Base-by-base conservation (phyloP, 2,797 vertebrate species). In the Linurgus olivaceus region DNA sequence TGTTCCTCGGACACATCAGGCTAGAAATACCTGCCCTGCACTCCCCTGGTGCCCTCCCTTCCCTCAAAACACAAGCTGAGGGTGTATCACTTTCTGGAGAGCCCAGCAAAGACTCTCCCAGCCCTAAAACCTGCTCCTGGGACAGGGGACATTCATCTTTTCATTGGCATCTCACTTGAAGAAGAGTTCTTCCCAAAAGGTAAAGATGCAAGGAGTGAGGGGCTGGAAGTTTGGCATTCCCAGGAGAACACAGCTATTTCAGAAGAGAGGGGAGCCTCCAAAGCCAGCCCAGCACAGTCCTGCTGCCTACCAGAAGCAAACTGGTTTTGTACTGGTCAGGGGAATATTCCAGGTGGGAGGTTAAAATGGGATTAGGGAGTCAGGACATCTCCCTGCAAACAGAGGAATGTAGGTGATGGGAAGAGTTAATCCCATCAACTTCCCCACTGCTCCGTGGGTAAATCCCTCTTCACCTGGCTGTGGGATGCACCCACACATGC, bases 1-100 rank as follows among this genome's bases (percentile, higher is more conserved):
- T 0, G 2, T 13, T 51, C 63, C 75, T 50, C 0, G 0, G 55
- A 9, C 0, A 3, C 58, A n/a, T 7, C 38, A 18, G 50, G 21
- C 71, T 29, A 7, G 15, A 40, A 90, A 89, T 13, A 35, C 18
- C 0, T 24, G 40, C 26, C 31, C 55, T 76, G 65, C 33, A 6
- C 19, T 40, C 37, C 17, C 13, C 62, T 28, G 17, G 15, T 16
- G 37, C 38, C 17, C 31, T 45, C 44, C 29, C 33, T 8, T 23
- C 59, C 38, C 35, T 48, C 35, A 20, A 50, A 87, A 40, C 2
- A 16, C 0, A 2, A 68, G 18, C 0, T 3, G 19, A 57, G n/a
- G 24, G 6, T 2, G 5, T 25, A 42, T 19, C 13, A 1, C 50
- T 42, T 68, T 54, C 84, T 38, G 45, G 6, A 2, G 9, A 33